Conservation (phyloP, 1,140 invertebrate species). For the Cheumatopsyche charites region DNA sequence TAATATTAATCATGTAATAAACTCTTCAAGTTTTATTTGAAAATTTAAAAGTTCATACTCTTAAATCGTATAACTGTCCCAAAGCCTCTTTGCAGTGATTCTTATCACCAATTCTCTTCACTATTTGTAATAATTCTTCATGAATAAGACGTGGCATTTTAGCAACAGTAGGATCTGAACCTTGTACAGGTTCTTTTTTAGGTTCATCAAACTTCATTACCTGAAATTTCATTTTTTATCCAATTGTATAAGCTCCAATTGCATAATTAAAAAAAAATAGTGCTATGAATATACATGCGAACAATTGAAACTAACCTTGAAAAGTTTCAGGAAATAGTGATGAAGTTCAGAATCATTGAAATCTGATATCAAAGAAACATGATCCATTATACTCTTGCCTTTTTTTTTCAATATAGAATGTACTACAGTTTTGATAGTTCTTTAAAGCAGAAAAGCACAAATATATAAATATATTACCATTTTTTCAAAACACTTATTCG, state of each 20-base stretch:
- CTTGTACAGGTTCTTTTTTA: constrained; percentile 54
- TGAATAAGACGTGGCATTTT: constrained; percentile 75
- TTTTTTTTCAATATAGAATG: constrained; percentile 84
- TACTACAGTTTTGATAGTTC: constrained; percentile 91
- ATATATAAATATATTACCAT: constrained; percentile 10
- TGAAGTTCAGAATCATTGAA: constrained; percentile 82
- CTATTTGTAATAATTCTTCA: constrained; percentile 86
- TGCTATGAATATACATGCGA: too few relatives aligned
- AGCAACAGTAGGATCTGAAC: constrained; percentile 51
- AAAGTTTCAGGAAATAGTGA: constrained; percentile 76
- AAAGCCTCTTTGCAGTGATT: constrained; percentile 88
- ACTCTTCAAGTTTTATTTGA: background rate
- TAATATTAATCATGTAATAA: background rate
- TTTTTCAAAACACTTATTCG: too few relatives aligned
- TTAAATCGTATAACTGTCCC: constrained; percentile 85
- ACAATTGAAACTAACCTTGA: constrained; percentile 74
- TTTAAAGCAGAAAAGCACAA: constrained; percentile 61
- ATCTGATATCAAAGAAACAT: constrained; percentile 79
- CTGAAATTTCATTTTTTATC: constrained; percentile 45
- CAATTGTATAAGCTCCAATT: too few relatives aligned
- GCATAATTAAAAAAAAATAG: too few relatives aligned
- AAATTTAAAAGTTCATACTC: constrained; percentile 52
- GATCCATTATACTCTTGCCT: constrained; percentile 75
- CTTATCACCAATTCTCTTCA: constrained; percentile 90
- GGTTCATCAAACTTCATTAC: constrained; percentile 58